Conservation (phyloP, 2,113 vertebrate genomes). For the Eptesicus fuscus region DNA sequence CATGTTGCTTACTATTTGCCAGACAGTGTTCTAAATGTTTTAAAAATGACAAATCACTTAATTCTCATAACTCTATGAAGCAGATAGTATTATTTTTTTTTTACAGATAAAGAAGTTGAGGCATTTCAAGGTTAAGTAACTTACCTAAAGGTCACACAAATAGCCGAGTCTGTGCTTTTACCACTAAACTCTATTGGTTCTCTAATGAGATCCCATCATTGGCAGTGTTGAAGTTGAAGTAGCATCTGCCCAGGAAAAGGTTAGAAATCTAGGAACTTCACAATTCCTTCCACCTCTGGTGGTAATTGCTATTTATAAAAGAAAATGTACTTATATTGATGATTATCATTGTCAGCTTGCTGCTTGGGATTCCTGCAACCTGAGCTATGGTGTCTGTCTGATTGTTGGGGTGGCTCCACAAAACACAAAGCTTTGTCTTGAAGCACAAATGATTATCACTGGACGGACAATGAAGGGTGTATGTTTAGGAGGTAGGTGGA, state of each 20-base stretch:
- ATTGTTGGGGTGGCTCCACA: slow-evolving; percentile 76
- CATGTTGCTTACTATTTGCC: background rate
- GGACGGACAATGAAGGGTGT: slow-evolving; percentile 83
- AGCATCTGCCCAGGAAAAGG: background rate
- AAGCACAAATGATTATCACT: slow-evolving; percentile 70
- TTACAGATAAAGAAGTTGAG: background rate
- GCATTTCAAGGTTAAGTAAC: background rate
- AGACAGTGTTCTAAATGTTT: background rate
- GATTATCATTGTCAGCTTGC: slow-evolving; percentile 72
- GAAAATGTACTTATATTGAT: background rate
- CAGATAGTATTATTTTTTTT: background rate
- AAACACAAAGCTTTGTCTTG: slow-evolving; percentile 56
- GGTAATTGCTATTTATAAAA: background rate
- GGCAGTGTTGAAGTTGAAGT: background rate
- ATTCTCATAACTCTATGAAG: background rate
- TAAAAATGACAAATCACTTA: background rate
- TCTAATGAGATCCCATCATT: background rate
- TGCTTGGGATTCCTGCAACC: slow-evolving; percentile 83
- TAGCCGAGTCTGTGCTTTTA: background rate
- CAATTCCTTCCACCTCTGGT: background rate
- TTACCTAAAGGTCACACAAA: background rate
- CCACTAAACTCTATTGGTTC: background rate
- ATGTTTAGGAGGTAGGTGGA: slow-evolving; percentile 82
- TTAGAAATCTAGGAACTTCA: background rate
- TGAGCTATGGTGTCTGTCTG: slow-evolving; percentile 81